Conservation (phyloP, 2,888 invertebrate species). For the Mayetiola destructor region DNA sequence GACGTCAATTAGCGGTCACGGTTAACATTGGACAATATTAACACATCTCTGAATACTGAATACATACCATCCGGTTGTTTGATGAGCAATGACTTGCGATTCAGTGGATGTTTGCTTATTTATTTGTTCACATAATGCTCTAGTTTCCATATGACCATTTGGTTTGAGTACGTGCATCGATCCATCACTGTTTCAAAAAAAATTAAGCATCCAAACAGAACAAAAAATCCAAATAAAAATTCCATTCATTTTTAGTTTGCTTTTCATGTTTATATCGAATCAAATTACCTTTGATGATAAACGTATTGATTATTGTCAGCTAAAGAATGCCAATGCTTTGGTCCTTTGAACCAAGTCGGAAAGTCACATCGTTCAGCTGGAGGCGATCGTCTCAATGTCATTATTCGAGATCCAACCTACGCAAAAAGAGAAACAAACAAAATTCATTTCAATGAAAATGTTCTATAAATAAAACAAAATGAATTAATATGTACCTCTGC, state of each 20-base stretch:
- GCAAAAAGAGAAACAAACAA: slow-evolving; percentile 14
- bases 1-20: too few relatives aligned
- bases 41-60: not conserved
- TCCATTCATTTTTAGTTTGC: not conserved
- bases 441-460: not conserved
- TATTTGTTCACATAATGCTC: slow-evolving; percentile 36
- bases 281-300: slow-evolving; percentile 52
- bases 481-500: slow-evolving; percentile 46
- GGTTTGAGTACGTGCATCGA: slow-evolving; percentile 37
- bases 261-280: not conserved
- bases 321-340: slow-evolving; percentile 68
- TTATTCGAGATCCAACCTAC: slow-evolving; percentile 35
- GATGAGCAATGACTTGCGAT: slow-evolving; percentile 51
- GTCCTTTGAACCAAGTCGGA: slow-evolving; percentile 73
- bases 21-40: too few relatives aligned
- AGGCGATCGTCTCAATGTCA: slow-evolving; percentile 35
- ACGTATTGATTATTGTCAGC: slow-evolving; percentile 75
- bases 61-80: slow-evolving; percentile 57
- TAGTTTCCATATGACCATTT: slow-evolving; percentile 35
- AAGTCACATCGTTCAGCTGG: slow-evolving; percentile 54
- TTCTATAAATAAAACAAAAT: not conserved
- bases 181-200: slow-evolving; percentile 30
- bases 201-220: slow-evolving; percentile 13
- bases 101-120: slow-evolving; percentile 39
- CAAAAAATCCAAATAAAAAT: not conserved